Evolutionary conservation across 92 coral and sea anemone genomes (phyloP).

Genomic region (Palythoa grandiflora): DNA sequence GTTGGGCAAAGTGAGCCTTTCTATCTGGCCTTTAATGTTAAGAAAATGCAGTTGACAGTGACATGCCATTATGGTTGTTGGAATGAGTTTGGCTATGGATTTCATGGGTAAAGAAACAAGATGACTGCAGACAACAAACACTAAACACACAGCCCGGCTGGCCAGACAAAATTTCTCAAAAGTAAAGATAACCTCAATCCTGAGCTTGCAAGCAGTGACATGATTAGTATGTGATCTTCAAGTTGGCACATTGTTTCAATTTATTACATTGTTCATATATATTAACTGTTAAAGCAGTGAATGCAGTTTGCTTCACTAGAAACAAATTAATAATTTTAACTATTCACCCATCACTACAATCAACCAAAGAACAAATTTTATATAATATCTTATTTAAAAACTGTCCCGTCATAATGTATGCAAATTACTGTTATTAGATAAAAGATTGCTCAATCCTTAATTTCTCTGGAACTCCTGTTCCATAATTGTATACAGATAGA

Average conservation of each 20-base stretch:
- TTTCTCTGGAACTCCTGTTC: no score
- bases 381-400: conserved; percentile 9
- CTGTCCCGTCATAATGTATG: not conserved
- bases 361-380: conserved; percentile 4
- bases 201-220: not conserved
- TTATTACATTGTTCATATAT: conserved; percentile 4
- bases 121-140: not conserved
- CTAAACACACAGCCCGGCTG: not conserved
- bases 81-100: no score
- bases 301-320: conserved; percentile 7
- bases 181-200: not conserved
- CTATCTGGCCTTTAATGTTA: conserved; percentile 57
- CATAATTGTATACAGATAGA: no score
- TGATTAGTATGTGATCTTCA: conserved; percentile 6
- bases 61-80: no score
- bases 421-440: not conserved
- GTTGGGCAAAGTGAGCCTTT: conserved; percentile 64
- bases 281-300: conserved; percentile 1
- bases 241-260: conserved; percentile 12
- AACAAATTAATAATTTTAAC: conserved; percentile 14
- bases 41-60: conserved; percentile 55
- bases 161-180: not conserved
- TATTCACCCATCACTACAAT: conserved; percentile 20
- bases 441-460: not conserved
- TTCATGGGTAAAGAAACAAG: not conserved